Evolutionary conservation across 2,113 vertebrate genomes (phyloP).

Genomic region (Catharus bicknelli): DNA sequence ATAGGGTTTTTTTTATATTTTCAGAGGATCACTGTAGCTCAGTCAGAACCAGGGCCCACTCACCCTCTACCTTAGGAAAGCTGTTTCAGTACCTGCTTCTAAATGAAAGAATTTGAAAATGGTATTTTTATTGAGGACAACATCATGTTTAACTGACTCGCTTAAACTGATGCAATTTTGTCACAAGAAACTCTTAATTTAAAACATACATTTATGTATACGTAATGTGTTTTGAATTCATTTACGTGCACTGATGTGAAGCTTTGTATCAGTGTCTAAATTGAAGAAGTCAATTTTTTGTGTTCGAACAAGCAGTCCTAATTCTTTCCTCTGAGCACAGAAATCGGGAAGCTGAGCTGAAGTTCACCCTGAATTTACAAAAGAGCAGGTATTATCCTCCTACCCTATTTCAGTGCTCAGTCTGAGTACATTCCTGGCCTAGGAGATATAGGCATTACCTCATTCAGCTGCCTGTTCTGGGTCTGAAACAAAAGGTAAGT

Average conservation of each 20-base stretch:
- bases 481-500: slow-evolving; percentile 29
- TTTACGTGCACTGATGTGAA: background rate
- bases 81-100: background rate
- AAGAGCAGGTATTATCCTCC: slow-evolving; percentile 22
- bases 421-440: slow-evolving; percentile 22
- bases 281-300: background rate
- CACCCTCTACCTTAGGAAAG: background rate
- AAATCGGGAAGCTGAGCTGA: background rate
- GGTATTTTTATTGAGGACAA: background rate
- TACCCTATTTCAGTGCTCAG: background rate
- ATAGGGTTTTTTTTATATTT: background rate
- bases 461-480: background rate
- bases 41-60: background rate
- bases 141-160: background rate
- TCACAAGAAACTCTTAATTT: background rate
- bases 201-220: background rate
- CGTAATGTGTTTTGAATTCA: background rate
- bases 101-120: background rate
- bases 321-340: background rate
- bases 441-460: slow-evolving; percentile 27
- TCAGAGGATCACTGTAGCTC: background rate
- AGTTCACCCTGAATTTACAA: slow-evolving; percentile 21
- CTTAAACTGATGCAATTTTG: background rate
- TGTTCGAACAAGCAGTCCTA: background rate
- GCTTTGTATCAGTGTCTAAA: background rate